Percentiles rank a stretch among this genome's conserved stretches.
phyloP scores from a whole-genome alignment of 2,888 invertebrate genomes.

The Melipona beecheii region DNA sequence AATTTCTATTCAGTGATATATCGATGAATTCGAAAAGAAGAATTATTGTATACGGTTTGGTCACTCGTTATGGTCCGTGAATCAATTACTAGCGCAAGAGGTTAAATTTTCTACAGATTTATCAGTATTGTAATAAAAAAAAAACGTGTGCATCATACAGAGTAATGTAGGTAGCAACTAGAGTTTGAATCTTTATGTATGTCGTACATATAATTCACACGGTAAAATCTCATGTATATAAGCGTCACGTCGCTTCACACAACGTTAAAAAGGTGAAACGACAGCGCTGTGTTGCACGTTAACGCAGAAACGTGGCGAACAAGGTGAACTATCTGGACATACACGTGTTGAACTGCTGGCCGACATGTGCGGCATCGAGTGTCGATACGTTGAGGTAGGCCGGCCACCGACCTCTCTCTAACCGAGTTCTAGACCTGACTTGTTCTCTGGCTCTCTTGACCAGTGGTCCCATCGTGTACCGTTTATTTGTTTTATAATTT shows the following conservation, averaged over 20 bases:
- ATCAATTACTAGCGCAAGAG: too few relatives aligned
- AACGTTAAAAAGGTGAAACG: slow-evolving; percentile 30
- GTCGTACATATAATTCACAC: neutral
- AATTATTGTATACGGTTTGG: too few relatives aligned
- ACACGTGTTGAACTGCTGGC: slow-evolving; percentile 60
- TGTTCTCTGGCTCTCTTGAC: slow-evolving; percentile 22
- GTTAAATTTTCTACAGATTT: too few relatives aligned
- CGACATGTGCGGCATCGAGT: slow-evolving; percentile 60
- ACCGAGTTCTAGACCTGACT: slow-evolving; percentile 38
- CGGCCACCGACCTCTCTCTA: slow-evolving; percentile 67
- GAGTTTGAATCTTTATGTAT: too few relatives aligned
- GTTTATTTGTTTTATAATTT: slow-evolving; percentile 15
- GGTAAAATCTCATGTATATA: neutral
- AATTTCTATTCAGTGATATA: too few relatives aligned
- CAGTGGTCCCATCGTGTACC: neutral
- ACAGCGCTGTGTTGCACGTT: slow-evolving; percentile 39
- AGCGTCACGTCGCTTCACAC: neutral
- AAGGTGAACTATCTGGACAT: slow-evolving; percentile 48
- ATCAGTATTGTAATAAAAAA: too few relatives aligned
- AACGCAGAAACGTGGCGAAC: slow-evolving; percentile 50
- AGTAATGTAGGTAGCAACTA: too few relatives aligned
- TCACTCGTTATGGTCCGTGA: too few relatives aligned
- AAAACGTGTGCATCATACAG: too few relatives aligned
- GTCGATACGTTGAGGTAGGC: slow-evolving; percentile 70
- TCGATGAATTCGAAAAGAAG: too few relatives aligned